Base-by-base conservation (phyloP, 2,113 vertebrate species). In the Sula dactylatra region DNA sequence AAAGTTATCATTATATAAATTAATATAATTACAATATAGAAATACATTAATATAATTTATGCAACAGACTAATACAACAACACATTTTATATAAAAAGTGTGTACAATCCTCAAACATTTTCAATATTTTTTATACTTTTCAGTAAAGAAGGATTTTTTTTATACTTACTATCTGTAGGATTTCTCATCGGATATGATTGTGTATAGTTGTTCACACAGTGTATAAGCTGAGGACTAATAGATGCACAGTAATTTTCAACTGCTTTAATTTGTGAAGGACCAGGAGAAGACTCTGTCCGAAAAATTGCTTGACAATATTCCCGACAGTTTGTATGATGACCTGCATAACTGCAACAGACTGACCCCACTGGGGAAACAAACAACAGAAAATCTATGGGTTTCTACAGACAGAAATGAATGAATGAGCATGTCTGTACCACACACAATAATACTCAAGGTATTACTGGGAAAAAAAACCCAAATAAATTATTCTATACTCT, bases 301-400 rank as follows among this genome's bases (percentile, higher is more conserved):
- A 99, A 99, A 98, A 99, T 99, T 73, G 99, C 99, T 98, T 99
- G 99, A 94, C 99, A 99, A 96, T 99, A 99, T 72, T 99, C 99
- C 40, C 99, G 98, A 82, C 99, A 99, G 98, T 99, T 99, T 32
- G 99, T 99, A 92, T 99, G 99, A 90, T 99, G 99, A 13, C 99
- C 99, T 47, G 99, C 99, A 1, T 99, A 99, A 89, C 99, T 98
- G 98, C 99, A 99, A 95, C 99, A 99, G 4, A 99, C 98, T 0
- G 99, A 99, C 56, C 99, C 99, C 99, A 99, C 99, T 99, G 93
- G 18, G 85, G 78, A 95, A 40, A 88, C 72, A 97, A 44, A 69
- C 69, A 87, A 69, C 47, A 80, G n/a, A 84, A 84, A 66, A 87
- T 10, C 50, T 25, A 6, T 55, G 38, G 52, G 34, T 20, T 79